Conservation (phyloP, 2,113 vertebrate genomes). For the Capreolus pygargus region DNA sequence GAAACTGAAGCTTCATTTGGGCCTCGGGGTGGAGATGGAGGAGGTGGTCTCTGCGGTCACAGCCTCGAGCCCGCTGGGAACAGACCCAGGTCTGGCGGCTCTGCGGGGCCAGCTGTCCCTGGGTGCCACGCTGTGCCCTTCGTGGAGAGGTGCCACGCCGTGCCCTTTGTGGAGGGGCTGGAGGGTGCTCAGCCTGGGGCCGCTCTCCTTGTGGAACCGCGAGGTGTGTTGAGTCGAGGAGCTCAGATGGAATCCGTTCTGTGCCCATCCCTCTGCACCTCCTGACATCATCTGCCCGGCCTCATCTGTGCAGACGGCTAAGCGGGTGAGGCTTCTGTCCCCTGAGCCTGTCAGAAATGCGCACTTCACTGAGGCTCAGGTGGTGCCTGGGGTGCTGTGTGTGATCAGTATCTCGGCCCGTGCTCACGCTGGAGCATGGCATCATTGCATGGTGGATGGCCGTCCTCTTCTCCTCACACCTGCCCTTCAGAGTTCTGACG, state of each 20-base stretch:
- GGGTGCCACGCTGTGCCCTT: not conserved
- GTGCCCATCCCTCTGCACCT: not conserved
- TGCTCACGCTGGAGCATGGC: rapidly evolving
- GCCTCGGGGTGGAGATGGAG: not conserved
- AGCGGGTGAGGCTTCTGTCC: not conserved
- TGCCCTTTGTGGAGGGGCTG: not conserved
- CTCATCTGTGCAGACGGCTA: not conserved
- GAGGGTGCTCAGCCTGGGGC: not conserved
- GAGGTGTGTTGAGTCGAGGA: not conserved
- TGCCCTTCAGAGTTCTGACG: not conserved
- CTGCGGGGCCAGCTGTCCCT: rapidly evolving
- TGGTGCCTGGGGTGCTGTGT: not conserved
- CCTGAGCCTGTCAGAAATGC: not conserved
- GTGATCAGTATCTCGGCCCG: not conserved
- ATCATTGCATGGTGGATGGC: rapidly evolving
- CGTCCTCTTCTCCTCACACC: not conserved
- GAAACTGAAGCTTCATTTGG: not conserved
- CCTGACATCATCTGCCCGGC: not conserved
- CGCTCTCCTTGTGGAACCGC: not conserved
- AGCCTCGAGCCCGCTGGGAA: not conserved
- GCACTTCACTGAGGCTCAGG: not conserved
- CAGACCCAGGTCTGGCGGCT: too few species aligned
- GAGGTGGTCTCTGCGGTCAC: not conserved
- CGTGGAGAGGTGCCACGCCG: not conserved
- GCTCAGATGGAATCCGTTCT: not conserved